These are phyloP conservation scores for Amphiprion percula DNA, from an alignment of 2,113 vertebrate genomes.

Conservation along the genomic window DNA sequence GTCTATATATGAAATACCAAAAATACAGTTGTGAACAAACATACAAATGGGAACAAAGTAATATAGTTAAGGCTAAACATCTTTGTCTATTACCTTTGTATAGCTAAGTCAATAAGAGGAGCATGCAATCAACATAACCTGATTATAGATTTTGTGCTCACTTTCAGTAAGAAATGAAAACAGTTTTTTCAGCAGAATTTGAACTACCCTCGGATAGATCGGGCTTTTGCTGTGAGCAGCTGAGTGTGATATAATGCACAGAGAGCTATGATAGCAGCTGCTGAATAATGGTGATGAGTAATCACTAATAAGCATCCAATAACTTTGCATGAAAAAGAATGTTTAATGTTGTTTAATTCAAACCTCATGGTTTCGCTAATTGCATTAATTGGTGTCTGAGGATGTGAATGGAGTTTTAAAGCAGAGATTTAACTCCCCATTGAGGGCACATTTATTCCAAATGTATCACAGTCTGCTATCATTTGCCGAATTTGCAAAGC, in stretches of 20 bases:
- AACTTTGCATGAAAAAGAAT: constrained; percentile 48
- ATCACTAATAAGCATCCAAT: constrained; percentile 59
- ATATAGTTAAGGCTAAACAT: constrained; percentile 91
- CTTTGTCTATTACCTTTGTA: constrained; percentile 84
- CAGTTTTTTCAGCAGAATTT: constrained; percentile 20
- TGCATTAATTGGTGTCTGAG: constrained; percentile 57
- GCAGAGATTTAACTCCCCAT: constrained; percentile 49
- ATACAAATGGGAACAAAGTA: constrained; percentile 88
- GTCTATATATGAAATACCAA: constrained; percentile 81
- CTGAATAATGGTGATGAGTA: constrained; percentile 59
- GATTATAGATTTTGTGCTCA: constrained; percentile 50
- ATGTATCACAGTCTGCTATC: constrained; percentile 41
- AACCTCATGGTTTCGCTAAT: constrained; percentile 61
- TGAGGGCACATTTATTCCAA: constrained; percentile 35
- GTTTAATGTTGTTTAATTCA: constrained; percentile 55
- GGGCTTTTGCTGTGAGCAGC: constrained; percentile 25
- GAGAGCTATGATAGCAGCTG: constrained; percentile 52
- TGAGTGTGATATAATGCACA: constrained; percentile 39
- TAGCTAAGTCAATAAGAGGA: constrained; percentile 86
- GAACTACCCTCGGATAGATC: constrained; percentile 19
- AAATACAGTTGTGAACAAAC: constrained; percentile 81
- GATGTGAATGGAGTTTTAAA: constrained; percentile 37
- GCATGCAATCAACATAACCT: constrained; percentile 90
- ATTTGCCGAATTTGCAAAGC: constrained; percentile 31
- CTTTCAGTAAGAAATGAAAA: constrained; percentile 43